phyloP scores from a whole-genome alignment of 2,797 vertebrate genomes.

The Tiaroga cobitis region DNA sequence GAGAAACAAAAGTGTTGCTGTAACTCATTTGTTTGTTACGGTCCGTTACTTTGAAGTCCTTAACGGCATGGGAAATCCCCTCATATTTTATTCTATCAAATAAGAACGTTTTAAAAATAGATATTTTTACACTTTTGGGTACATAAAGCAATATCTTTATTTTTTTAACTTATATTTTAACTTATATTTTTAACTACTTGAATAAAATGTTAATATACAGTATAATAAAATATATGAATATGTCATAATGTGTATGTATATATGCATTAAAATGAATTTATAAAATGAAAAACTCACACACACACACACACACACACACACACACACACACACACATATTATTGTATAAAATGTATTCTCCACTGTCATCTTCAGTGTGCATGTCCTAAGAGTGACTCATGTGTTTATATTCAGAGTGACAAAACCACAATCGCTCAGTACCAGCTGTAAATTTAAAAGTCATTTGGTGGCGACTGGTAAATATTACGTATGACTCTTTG shows the following conservation, averaged over 20 bases:
- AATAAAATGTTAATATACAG: too few species aligned
- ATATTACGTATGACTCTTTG: slow-evolving; percentile 66
- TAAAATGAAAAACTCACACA: background rate
- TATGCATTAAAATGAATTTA: background rate
- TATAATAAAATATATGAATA: too few species aligned
- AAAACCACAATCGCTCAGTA: slow-evolving; percentile 68
- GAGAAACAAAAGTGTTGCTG: slow-evolving; percentile 18
- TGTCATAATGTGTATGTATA: too few species aligned
- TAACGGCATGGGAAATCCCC: background rate
- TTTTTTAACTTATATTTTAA: too few species aligned
- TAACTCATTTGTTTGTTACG: background rate
- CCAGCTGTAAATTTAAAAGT: slow-evolving; percentile 55
- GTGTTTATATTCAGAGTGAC: slow-evolving; percentile 68
- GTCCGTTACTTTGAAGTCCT: background rate
- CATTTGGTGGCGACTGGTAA: slow-evolving; percentile 41
- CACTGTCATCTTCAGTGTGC: background rate
- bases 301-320: too few species aligned
- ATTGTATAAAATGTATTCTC: background rate
- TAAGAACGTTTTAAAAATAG: background rate
- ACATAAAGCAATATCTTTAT: background rate
- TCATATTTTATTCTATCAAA: background rate
- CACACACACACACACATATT: too few species aligned
- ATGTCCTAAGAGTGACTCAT: slow-evolving; percentile 66
- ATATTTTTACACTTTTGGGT: too few species aligned
- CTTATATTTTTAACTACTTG: too few species aligned